phyloP scores from a whole-genome alignment of 2,113 vertebrate genomes.

The Otocyon megalotis region DNA sequence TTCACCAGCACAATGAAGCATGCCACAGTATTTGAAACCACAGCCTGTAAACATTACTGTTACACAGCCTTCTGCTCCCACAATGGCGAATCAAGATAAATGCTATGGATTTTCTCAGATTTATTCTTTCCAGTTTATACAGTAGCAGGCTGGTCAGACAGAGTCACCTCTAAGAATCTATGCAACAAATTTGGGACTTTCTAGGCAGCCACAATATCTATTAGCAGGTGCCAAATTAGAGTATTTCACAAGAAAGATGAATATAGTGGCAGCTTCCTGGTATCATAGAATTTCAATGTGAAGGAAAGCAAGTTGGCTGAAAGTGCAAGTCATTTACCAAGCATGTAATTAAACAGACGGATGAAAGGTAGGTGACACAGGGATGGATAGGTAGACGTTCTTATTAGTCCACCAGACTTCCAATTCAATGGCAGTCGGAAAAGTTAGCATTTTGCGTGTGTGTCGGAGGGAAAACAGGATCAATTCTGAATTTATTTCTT shows the following conservation, averaged over 20 bases:
- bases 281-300: neutral
- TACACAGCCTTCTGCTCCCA: neutral
- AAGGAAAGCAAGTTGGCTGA: constrained; percentile 8
- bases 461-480: neutral
- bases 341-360: neutral
- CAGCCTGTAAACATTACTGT: neutral
- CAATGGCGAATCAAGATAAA: constrained; percentile 11
- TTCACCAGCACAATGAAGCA: neutral
- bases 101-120: neutral
- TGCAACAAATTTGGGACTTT: constrained; percentile 14
- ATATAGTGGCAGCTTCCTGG: neutral
- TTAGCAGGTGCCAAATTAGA: constrained; percentile 4
- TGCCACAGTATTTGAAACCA: neutral
- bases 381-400: neutral
- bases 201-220: neutral
- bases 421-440: neutral
- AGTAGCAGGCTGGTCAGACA: neutral
- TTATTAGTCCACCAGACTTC: neutral
- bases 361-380: neutral
- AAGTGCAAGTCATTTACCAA: neutral
- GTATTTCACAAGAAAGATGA: neutral
- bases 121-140: neutral
- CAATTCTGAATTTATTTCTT: constrained; percentile 25
- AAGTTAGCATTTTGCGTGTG: neutral
- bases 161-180: neutral